Evolutionary conservation across 2,888 invertebrate genomes (phyloP), one percentile per base, ranked within the genome.

Genomic region (Cerastoderma edule): DNA sequence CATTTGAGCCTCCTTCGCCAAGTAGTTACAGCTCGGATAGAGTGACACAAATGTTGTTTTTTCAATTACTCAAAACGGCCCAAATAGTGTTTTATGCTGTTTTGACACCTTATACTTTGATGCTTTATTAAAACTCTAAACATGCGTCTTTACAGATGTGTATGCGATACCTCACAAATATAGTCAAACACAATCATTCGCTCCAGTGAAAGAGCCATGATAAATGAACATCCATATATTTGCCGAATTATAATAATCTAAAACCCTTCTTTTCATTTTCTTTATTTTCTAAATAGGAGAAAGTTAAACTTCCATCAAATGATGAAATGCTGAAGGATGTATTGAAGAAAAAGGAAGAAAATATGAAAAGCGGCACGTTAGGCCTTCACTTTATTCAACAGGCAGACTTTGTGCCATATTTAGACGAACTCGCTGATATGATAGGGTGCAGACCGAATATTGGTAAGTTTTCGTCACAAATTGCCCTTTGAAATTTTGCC

Each of bases 391-490:
- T 60, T 39, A 24, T 60, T 22, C 60, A 39, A 24, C 60, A 60
- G n/a, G 24, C 24, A 0, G 60, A 60, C 22, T 60, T 22, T 39
- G 24, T 60, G 1, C n/a, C 24, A 16, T 60, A 60, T 10, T 1
- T 60, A 44, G 60, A 60, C 22, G 60, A 60, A 39, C 24, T 60
- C 3, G 60, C 60, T 13, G 39, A 39, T 24, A 60, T 60, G 0
- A 60, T 60, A 19, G 39, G 24, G 22, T 60, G 60, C 27, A 39
- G 27, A 35, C 60, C 60, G 1, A 60, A 60, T 2, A 28, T 60
- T 39, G 60, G 60, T 60, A 35, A n/a, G 5, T 53, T 10, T 16
- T 10, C 16, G 16, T 39, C n/a, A 19, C n/a, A 46, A 19, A 19
- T 5, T 19, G 46, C n/a, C 16, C n/a, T 19, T 46, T 1, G 16